phyloP scores from a whole-genome alignment of 1,140 invertebrate genomes.

The Heliothis virescens region DNA sequence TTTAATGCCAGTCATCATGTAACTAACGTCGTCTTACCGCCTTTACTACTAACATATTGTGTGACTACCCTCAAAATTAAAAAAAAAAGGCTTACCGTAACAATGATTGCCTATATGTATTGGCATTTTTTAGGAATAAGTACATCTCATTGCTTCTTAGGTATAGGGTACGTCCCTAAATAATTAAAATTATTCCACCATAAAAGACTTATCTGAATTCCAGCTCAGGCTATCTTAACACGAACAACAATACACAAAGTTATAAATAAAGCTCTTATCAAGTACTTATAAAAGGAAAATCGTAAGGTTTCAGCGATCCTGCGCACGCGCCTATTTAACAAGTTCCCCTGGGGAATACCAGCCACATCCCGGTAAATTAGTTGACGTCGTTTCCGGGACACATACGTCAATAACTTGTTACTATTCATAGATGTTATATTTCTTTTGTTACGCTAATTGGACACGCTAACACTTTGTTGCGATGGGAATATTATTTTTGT shows the following conservation, averaged over 20 bases:
- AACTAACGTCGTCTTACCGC: too few relatives aligned
- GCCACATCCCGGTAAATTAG: slow-evolving; percentile 36
- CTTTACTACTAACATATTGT: too few relatives aligned
- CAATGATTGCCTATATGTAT: too few relatives aligned
- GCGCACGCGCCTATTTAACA: neutral
- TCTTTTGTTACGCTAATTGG: slow-evolving; percentile 20
- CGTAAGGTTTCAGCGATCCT: slow-evolving; percentile 18
- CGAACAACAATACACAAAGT: slow-evolving; percentile 9
- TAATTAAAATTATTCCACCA: neutral
- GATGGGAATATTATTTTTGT: neutral
- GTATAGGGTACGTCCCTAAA: neutral
- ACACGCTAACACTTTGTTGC: neutral
- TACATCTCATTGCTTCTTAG: too few relatives aligned
- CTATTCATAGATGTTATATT: slow-evolving; percentile 25
- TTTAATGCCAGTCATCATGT: too few relatives aligned
- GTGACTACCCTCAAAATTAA: too few relatives aligned
- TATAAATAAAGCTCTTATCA: slow-evolving; percentile 27
- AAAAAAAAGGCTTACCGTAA: too few relatives aligned
- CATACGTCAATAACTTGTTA: slow-evolving; percentile 24
- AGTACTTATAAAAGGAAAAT: slow-evolving; percentile 32
- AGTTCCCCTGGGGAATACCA: slow-evolving; percentile 21
- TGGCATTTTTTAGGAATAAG: too few relatives aligned
- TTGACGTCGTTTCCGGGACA: slow-evolving; percentile 19
- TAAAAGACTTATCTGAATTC: neutral
- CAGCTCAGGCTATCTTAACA: neutral